Base-by-base conservation (phyloP, 2,888 invertebrate species). In the Oxyteleia sp. region DNA sequence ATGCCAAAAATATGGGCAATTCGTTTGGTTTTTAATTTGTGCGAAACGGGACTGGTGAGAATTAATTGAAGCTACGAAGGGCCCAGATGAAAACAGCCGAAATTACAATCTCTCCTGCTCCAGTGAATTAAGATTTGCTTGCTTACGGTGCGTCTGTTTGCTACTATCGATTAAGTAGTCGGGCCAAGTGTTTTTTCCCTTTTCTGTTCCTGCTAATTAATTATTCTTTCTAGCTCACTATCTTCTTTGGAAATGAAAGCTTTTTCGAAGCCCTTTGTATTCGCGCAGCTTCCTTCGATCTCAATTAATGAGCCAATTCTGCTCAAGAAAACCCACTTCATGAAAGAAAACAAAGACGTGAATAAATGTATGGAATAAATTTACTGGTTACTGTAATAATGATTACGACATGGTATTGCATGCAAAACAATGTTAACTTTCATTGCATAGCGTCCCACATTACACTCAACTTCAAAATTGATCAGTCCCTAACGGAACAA, bases 231-330 rank as follows among this genome's bases (percentile, higher is more conserved):
- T 53, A 76, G 71, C 47, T 59, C 43, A 11, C 80, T 84, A 80
- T 84, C 84, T 80, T 71, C 80, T 80, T 80, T 72, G 49, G 76
- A 80, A 84, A 81, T 81, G 80, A 81, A 76, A 81, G 75, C 72
- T 76, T 74, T 66, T 75, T 55, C 72, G 59, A 57, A 78, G 63
- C 64, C 72, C 68, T 84, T 84, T 84, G 76, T 84, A 80, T 84
- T 76, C 76, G 66, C 20, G 15, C 51, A 79, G 74, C 63, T 84
- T 81, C 76, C 43, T 84, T 84, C 80, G 72, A 84, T 84, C 80
- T 72, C 80, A 84, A 81, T 81, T 84, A 84, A 84, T 76, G 72
- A 84, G 66, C 72, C 71, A 66, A 84, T 84, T 76, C 61, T 71
- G 75, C 66, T 53, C 61, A n/a, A 69, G 64, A 61, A 35, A 81